phyloP scores from a whole-genome alignment of 2,888 invertebrate genomes.

The Dynastes maya region DNA sequence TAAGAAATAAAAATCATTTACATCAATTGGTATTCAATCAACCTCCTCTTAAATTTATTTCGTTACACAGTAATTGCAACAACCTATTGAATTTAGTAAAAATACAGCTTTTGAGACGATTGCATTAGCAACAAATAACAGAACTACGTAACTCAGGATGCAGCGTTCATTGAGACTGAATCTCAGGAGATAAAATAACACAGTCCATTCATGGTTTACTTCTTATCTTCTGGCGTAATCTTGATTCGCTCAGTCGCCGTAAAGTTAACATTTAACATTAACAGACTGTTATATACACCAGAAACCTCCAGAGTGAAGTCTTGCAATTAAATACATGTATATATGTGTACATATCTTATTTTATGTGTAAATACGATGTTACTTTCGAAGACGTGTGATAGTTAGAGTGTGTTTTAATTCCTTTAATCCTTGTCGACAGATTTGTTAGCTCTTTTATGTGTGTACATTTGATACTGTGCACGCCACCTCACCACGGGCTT shows the following conservation, averaged over 20 bases:
- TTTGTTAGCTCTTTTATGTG: slow-evolving; percentile 46
- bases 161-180: slow-evolving; percentile 18
- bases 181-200: slow-evolving; percentile 37
- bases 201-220: slow-evolving; percentile 48
- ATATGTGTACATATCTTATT: slow-evolving; percentile 46
- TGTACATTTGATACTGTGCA: slow-evolving; percentile 41
- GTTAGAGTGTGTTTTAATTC: slow-evolving; percentile 45
- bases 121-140: background rate
- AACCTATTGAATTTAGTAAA: background rate
- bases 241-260: slow-evolving; percentile 43
- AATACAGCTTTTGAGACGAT: slow-evolving; percentile 1
- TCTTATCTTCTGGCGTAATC: slow-evolving; percentile 48
- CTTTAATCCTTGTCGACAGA: slow-evolving; percentile 46
- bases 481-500: slow-evolving; percentile 31
- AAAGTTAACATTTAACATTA: slow-evolving; percentile 48
- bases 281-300: slow-evolving; percentile 43
- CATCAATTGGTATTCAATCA: too few relatives aligned
- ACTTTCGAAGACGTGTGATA: slow-evolving; percentile 45
- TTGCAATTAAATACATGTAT: slow-evolving; percentile 48
- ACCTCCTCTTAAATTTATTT: background rate
- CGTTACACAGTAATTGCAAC: background rate
- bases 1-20: too few relatives aligned
- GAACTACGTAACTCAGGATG: slow-evolving; percentile 17
- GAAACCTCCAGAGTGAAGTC: slow-evolving; percentile 43
- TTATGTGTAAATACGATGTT: slow-evolving; percentile 47